Evolutionary conservation across 2,113 vertebrate species (phyloP), one percentile per base, ranked within the genome.

Genomic region (Hemicordylus capensis): DNA sequence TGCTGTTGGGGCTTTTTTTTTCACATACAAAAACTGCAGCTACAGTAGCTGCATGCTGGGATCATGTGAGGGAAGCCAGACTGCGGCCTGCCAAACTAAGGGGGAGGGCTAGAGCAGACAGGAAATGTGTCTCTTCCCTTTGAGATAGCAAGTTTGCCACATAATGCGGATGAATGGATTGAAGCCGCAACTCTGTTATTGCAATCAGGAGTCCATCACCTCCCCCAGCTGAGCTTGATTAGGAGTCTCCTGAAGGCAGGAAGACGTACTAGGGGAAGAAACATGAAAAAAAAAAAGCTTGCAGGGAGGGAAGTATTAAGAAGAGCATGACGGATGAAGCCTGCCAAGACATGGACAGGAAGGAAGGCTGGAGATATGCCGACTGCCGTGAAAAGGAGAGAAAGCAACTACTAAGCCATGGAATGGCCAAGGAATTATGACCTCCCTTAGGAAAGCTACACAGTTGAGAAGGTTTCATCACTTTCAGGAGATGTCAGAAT

Each of bases 221-320:
- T 85, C 67, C 56, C 76, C 76, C 67, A 80, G 84, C 67, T 72
- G 42, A 64, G 37, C 67, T 70, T 56, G 86, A 79, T 74, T 88
- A 74, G 67, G 69, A 80, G 51, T 66, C 58, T 79, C 67, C 59
- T 31, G 59, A 64, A 34, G 67, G 67, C 67, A 73, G 70, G 81
- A 81, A 69, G 63, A 19, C 46, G 46, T 58, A 64, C 58, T 24
- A 19, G 11, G 44, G 28, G 31, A 46, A 46, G 31, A 75, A 31
- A 69, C n/a, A 72, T 14, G 48, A 6, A 12, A n/a, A 59, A 66
- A n/a, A 22, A 79, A 76, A 84, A 15, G 10, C 17, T 75, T 37
- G 9, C 4, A 31, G 64, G 39, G 64, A 63, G 48, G 31, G 66
- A 31, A 39, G 48, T 48, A 24, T 42, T 31, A 51, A 64, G 76